phyloP scores from a whole-genome alignment of 2,797 vertebrate species.

The Cyclopterus lumpus region DNA sequence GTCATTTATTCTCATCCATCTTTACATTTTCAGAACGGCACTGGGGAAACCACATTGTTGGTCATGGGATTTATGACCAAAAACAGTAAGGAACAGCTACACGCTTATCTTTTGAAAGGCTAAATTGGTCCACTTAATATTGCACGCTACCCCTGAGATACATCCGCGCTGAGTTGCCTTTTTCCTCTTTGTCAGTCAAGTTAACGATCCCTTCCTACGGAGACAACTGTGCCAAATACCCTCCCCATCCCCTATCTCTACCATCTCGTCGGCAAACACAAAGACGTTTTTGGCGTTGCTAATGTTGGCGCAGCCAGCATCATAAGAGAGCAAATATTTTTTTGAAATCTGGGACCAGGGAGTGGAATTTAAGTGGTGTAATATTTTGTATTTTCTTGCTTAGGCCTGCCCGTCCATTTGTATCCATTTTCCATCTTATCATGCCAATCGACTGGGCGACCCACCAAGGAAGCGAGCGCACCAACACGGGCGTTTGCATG shows the following conservation, averaged over 20 bases:
- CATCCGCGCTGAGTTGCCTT: not conserved
- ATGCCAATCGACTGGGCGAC: slow-evolving; percentile 23
- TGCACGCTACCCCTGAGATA: not conserved
- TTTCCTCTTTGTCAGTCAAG: slow-evolving; percentile 10
- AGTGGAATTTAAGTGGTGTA: not conserved
- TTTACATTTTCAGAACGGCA: not conserved
- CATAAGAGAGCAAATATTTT: not conserved
- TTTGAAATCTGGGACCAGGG: not conserved
- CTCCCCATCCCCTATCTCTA: not conserved
- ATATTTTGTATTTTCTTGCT: slow-evolving; percentile 11
- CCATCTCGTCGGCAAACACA: not conserved
- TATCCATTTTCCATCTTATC: slow-evolving; percentile 4
- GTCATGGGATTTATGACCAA: not conserved
- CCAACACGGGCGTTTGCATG: slow-evolving; percentile 8
- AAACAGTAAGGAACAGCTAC: not conserved
- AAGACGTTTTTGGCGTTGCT: not conserved
- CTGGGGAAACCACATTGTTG: not conserved
- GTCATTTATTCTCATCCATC: not conserved
- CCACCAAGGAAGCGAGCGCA: slow-evolving; percentile 11
- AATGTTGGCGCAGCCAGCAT: not conserved
- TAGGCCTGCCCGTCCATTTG: slow-evolving; percentile 17
- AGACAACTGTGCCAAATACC: not conserved
- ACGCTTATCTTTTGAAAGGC: not conserved
- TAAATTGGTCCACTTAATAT: not conserved
- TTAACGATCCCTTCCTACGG: slow-evolving; percentile 4